Conservation (phyloP, 2,113 vertebrate genomes). For the Hystrix cristata region DNA sequence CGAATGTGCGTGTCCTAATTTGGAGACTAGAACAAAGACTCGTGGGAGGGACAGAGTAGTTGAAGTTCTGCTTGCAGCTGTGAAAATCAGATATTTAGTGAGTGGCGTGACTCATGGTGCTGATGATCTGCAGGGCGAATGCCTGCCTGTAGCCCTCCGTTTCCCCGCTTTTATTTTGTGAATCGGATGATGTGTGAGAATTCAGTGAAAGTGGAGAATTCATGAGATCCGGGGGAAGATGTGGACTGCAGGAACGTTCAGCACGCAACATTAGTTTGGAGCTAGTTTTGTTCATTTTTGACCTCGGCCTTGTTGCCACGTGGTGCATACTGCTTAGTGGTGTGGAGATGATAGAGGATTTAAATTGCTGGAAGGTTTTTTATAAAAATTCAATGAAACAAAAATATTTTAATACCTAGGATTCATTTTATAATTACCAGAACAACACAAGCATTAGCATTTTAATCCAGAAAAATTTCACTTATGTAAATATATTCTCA, state of each 20-base stretch:
- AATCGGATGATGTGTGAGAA: neutral
- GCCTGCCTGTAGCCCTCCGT: neutral
- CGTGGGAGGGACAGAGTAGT: neutral
- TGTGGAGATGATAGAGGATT: neutral
- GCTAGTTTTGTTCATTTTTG: neutral
- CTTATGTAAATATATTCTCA: neutral
- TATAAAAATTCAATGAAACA: neutral
- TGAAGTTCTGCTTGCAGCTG: neutral
- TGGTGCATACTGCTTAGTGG: neutral
- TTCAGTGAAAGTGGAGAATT: too few relatives aligned
- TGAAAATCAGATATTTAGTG: neutral
- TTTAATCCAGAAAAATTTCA: neutral
- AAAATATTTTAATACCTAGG: neutral
- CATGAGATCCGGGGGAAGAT: neutral
- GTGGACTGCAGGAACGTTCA: neutral
- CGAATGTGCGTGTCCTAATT: neutral
- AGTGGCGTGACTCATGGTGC: neutral
- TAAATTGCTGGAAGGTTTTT: neutral
- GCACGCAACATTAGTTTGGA: neutral
- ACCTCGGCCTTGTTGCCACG: neutral
- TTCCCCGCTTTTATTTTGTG: neutral
- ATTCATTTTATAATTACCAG: conserved; percentile 18
- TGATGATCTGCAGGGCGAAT: too few relatives aligned
- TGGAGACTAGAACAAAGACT: neutral
- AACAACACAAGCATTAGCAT: neutral